Evolutionary conservation across 2,888 invertebrate species (phyloP).

Genomic region (Campoplex nolae): DNA sequence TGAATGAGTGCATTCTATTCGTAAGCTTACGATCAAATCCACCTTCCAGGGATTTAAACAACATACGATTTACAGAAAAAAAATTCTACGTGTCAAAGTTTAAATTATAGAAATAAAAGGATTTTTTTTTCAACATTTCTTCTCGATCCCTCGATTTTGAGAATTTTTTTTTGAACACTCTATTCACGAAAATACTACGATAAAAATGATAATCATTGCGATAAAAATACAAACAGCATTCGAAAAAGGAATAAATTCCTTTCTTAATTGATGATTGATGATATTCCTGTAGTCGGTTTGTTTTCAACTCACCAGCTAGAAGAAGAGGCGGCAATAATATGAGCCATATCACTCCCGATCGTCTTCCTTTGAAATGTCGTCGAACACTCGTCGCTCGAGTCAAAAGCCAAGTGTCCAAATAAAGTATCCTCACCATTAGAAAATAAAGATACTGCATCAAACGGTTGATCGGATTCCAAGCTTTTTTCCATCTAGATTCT

Average conservation of each 20-base stretch:
- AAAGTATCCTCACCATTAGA: constrained; percentile 76
- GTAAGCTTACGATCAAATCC: no score
- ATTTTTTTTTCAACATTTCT: background rate
- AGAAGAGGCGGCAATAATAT: constrained; percentile 86
- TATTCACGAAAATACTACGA: background rate
- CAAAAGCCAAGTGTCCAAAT: constrained; percentile 81
- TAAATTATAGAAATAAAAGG: background rate
- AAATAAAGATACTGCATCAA: constrained; percentile 78
- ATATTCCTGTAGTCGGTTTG: background rate
- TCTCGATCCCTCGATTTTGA: background rate
- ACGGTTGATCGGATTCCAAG: constrained; percentile 73
- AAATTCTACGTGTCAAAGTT: background rate
- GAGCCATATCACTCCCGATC: constrained; percentile 81
- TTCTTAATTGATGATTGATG: background rate
- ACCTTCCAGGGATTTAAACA: no score
- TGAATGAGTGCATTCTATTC: background rate
- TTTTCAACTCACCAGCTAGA: constrained; percentile 86
- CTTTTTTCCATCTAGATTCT: constrained; percentile 78
- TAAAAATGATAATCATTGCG: constrained; percentile 8
- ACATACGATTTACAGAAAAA: background rate
- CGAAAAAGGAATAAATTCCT: background rate
- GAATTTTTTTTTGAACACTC: background rate
- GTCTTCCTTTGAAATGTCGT: constrained; percentile 72
- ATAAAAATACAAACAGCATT: background rate
- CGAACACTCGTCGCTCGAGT: constrained; percentile 77